Percentiles rank a stretch among this genome's conserved stretches.
These are phyloP conservation scores for Labia minor DNA, from an alignment of 2,888 invertebrate genomes.

Conservation along the genomic window DNA sequence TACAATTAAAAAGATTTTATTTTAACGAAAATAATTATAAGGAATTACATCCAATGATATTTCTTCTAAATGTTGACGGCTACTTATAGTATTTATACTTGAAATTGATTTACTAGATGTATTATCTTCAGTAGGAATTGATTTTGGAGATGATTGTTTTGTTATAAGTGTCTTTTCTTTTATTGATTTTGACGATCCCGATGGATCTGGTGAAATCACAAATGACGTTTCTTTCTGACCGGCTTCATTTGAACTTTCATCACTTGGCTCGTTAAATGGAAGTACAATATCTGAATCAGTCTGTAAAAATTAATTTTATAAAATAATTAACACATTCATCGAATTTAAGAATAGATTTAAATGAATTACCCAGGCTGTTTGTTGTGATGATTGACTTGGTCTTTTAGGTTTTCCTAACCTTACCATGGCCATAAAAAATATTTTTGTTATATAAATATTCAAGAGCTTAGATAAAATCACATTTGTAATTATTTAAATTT, in stretches of 20 bases:
- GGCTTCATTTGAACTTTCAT: background rate
- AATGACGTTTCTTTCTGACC: background rate
- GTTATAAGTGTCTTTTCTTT: background rate
- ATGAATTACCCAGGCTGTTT: background rate
- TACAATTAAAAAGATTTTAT: no score
- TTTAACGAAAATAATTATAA: no score
- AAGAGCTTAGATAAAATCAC: no score
- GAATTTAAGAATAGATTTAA: no score
- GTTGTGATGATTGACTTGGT: background rate
- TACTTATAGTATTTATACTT: background rate
- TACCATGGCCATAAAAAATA: background rate
- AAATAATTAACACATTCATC: background rate
- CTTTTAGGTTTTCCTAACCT: background rate
- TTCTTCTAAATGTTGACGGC: background rate
- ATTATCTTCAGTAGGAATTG: background rate
- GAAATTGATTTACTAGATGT: background rate
- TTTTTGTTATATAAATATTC: no score
- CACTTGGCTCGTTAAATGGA: background rate
- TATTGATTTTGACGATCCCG: background rate
- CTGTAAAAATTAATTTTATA: background rate
- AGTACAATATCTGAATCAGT: background rate
- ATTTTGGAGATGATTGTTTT: background rate
- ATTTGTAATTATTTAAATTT: no score
- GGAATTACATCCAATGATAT: background rate
- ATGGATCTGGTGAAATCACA: background rate